phyloP scores from a whole-genome alignment of 2,888 invertebrate genomes.

The Lasius platythorax region DNA sequence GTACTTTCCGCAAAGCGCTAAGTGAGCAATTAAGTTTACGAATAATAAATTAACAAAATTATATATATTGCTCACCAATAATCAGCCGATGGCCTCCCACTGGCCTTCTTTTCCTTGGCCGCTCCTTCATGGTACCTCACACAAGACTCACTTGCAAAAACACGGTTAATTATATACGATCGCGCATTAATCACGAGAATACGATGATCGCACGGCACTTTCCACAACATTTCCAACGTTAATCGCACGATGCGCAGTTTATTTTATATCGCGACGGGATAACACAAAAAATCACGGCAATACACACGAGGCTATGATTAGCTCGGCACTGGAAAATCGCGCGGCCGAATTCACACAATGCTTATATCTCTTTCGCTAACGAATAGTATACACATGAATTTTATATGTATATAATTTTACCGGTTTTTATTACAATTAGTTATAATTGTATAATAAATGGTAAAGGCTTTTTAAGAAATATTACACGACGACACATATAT shows the following conservation, averaged over 20 bases:
- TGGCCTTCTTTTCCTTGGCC: not conserved
- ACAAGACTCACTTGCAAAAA: not conserved
- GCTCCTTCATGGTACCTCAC: not conserved
- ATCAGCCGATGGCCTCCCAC: not conserved
- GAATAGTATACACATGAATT: not conserved
- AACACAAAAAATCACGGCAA: not conserved
- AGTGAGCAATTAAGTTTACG: not conserved
- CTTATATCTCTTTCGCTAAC: too few species aligned
- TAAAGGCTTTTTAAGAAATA: not conserved
- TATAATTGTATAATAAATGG: not conserved
- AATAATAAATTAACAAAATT: not conserved
- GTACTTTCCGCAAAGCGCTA: not conserved
- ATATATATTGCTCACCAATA: not conserved
- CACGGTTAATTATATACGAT: not conserved
- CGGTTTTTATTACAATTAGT: not conserved
- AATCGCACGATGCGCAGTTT: not conserved
- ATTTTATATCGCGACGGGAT: not conserved
- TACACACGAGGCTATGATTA: not conserved
- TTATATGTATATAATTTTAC: not conserved
- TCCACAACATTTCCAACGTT: not conserved
- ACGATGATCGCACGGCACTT: not conserved
- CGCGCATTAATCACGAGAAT: not conserved
- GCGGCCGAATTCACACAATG: too few species aligned
- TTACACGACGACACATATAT: not conserved
- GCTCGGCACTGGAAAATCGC: too few species aligned